Evolutionary conservation across 2,888 invertebrate genomes (phyloP).

Genomic region (Brachypterus glaber): DNA sequence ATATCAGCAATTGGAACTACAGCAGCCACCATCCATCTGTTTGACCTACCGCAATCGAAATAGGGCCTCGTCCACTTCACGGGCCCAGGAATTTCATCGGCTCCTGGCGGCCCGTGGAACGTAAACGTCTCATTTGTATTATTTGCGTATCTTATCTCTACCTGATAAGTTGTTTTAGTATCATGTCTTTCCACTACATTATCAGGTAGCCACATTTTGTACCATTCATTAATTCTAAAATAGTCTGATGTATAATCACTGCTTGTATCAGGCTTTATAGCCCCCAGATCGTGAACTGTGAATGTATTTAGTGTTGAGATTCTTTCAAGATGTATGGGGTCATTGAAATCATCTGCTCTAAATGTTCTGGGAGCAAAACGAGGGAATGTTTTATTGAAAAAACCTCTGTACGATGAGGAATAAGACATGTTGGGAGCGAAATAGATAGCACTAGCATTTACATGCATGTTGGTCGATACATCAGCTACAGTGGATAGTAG

Average conservation of each 20-base stretch:
- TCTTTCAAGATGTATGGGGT: conserved; percentile 89
- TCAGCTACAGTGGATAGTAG: conserved; percentile 92
- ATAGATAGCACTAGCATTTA: conserved; percentile 88
- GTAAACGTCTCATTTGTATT: conserved; percentile 93
- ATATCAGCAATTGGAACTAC: conserved; percentile 93
- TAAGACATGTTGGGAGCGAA: conserved; percentile 92
- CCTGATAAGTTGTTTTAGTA: conserved; percentile 85
- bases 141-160: conserved; percentile 82
- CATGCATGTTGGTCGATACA: conserved; percentile 82
- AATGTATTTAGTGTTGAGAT: conserved; percentile 94
- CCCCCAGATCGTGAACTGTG: conserved; percentile 75
- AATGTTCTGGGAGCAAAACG: conserved; percentile 86
- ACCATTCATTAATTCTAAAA: conserved; percentile 93
- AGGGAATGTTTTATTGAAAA: conserved; percentile 92
- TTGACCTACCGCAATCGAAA: conserved; percentile 91
- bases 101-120: conserved; percentile 88
- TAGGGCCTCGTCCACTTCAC: conserved; percentile 92
- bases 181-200: conserved; percentile 69
- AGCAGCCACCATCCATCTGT: conserved; percentile 92
- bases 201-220: conserved; percentile 84
- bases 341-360: conserved; percentile 87
- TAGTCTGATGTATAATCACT: conserved; percentile 85
- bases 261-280: conserved; percentile 63
- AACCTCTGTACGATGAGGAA: conserved; percentile 86
- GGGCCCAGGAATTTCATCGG: conserved; percentile 85